These are phyloP conservation scores for Arctocebus calabarensis DNA, from an alignment of 2,797 vertebrate species.

Conservation along the genomic window DNA sequence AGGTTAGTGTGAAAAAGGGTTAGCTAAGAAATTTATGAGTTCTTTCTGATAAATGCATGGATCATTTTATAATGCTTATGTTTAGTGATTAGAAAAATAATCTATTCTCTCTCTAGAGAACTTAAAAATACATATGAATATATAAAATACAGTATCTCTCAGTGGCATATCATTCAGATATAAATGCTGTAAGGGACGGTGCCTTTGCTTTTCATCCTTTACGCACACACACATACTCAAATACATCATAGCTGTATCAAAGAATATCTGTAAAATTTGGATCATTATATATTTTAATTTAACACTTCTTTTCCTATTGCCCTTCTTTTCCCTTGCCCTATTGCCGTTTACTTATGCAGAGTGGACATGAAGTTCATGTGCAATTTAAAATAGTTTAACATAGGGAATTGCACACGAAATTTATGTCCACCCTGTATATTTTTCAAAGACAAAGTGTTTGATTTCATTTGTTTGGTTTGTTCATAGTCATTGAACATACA, in stretches of 20 bases:
- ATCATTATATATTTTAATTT: not conserved
- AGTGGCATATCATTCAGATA: not conserved
- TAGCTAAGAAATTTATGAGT: conserved; percentile 20
- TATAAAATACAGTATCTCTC: not conserved
- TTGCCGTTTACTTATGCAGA: not conserved
- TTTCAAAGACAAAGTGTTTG: conserved; percentile 21
- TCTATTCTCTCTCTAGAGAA: conserved; percentile 2
- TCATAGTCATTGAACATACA: not conserved
- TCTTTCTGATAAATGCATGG: conserved; percentile 62
- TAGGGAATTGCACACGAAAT: no score
- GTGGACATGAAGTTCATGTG: no score
- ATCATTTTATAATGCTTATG: conserved; percentile 11
- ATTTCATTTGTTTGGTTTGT: not conserved
- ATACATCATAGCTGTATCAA: not conserved
- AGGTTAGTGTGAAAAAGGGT: conserved; percentile 37
- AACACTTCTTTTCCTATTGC: not conserved
- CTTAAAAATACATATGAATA: not conserved
- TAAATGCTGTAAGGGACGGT: not conserved
- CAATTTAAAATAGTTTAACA: no score
- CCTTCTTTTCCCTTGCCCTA: no score
- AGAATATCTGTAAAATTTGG: not conserved
- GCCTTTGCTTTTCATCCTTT: conserved; percentile 12
- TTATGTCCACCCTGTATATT: not conserved
- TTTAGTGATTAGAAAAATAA: not conserved
- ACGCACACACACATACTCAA: not conserved